phyloP scores from a whole-genome alignment of 2,888 invertebrate genomes.

The Hydriomena furcata region DNA sequence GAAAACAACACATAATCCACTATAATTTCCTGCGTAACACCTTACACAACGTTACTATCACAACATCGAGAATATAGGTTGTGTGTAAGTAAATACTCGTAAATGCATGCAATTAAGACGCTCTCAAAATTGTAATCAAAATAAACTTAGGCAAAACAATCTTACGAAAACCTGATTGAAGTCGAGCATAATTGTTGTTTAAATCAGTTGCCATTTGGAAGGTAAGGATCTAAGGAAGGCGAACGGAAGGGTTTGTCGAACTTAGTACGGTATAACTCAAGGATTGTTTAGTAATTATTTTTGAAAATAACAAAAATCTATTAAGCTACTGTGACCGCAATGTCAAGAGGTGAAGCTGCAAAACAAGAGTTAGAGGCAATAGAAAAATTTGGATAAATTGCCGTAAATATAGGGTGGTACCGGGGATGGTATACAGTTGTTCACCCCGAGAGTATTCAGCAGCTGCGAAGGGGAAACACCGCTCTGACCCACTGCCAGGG shows the following conservation, averaged over 20 bases:
- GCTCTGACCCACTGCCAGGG: conserved; percentile 66
- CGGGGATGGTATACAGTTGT: conserved; percentile 73
- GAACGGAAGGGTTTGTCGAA: no score
- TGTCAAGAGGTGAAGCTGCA: conserved; percentile 42
- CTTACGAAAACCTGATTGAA: background rate
- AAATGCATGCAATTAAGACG: conserved; percentile 37
- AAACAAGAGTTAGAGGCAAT: conserved; percentile 57
- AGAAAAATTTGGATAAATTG: conserved; percentile 40
- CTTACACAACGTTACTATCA: conserved; percentile 1
- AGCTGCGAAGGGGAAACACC: conserved; percentile 65
- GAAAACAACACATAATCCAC: background rate
- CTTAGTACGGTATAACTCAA: no score
- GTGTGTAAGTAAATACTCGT: background rate
- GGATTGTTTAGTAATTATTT: no score
- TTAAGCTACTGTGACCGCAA: conserved; percentile 38
- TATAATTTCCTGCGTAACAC: background rate
- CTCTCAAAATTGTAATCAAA: conserved; percentile 1
- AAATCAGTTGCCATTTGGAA: no score
- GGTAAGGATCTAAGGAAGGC: background rate
- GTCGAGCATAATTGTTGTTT: background rate
- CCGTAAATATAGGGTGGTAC: conserved; percentile 52
- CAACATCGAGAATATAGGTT: conserved; percentile 6
- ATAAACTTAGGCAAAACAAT: background rate
- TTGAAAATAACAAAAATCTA: conserved; percentile 12
- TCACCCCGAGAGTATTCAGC: conserved; percentile 64